phyloP scores from a whole-genome alignment of 2,888 invertebrate species.

The Hesperia comma region DNA sequence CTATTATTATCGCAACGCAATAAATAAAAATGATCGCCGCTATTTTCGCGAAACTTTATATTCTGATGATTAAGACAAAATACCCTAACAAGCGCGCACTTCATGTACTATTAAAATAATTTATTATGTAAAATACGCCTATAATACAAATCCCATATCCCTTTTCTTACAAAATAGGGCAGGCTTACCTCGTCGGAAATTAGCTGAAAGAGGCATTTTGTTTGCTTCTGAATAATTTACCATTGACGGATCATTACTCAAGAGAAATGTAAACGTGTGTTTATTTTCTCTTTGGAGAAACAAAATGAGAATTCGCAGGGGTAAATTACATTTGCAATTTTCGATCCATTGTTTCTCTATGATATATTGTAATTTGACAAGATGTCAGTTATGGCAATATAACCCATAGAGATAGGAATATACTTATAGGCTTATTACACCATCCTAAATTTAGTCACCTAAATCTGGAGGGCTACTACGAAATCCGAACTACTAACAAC shows the following conservation, averaged over 20 bases:
- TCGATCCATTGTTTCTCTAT: not conserved
- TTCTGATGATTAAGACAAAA: too few species aligned
- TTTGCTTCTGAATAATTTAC: constrained; percentile 23
- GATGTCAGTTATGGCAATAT: not conserved
- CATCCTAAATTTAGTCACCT: too few species aligned
- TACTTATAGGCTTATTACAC: too few species aligned
- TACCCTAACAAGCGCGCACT: not conserved
- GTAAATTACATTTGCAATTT: not conserved
- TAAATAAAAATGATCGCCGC: too few species aligned
- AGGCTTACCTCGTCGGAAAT: constrained; percentile 68
- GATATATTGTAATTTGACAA: not conserved
- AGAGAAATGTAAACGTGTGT: not conserved
- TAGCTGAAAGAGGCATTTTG: constrained; percentile 69
- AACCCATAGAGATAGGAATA: too few species aligned
- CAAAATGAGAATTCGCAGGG: not conserved
- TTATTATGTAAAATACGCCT: too few species aligned
- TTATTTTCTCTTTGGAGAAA: not conserved
- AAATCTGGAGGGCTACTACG: too few species aligned
- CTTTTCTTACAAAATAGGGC: not conserved
- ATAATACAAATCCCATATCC: not conserved
- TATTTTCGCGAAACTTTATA: too few species aligned
- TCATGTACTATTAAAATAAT: too few species aligned
- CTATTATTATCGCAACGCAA: too few species aligned
- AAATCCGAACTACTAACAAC: too few species aligned
- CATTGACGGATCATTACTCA: constrained; percentile 17